A percentile compares a stretch with the other conserved stretches of the same genome.
phyloP scores from a whole-genome alignment of 1,140 invertebrate species.

The Drosophila persimilis region DNA sequence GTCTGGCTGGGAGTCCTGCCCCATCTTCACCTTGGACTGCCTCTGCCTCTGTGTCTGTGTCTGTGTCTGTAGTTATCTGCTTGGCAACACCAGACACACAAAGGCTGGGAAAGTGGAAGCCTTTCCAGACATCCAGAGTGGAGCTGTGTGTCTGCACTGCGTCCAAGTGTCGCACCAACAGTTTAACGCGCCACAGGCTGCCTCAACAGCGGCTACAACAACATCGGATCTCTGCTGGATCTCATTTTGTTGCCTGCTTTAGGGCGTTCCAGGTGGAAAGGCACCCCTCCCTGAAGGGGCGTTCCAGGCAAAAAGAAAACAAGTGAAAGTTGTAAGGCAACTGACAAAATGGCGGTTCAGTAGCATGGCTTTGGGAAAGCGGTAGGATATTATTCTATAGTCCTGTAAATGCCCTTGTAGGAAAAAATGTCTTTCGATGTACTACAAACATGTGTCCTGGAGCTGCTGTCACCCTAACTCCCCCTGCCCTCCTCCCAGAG shows the following conservation, averaged over 20 bases:
- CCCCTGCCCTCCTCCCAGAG: not conserved
- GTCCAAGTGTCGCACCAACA: conserved; percentile 20
- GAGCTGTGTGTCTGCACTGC: conserved; percentile 47
- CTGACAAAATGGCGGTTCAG: too few species aligned
- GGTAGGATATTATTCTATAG: not conserved
- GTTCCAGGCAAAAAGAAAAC: not conserved
- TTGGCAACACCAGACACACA: conserved; percentile 57
- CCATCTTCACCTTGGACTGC: conserved; percentile 11
- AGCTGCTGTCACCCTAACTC: too few species aligned
- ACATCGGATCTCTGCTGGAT: conserved; percentile 14
- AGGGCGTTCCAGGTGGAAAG: conserved; percentile 26
- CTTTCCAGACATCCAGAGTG: conserved; percentile 37
- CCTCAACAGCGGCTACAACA: conserved; percentile 10
- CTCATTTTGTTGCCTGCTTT: conserved; percentile 46
- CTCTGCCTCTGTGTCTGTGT: conserved; percentile 40
- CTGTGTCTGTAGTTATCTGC: conserved; percentile 56
- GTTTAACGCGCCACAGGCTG: not conserved
- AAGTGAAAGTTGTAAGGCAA: conserved; percentile 37
- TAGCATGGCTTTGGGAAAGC: too few species aligned
- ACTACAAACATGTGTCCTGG: conserved; percentile 35
- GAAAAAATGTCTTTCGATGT: conserved; percentile 14
- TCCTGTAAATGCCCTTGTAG: too few species aligned
- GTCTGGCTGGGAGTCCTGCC: conserved; percentile 51
- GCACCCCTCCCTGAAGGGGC: too few species aligned
- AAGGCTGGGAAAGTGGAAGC: conserved; percentile 18